Conservation (phyloP, 2,888 invertebrate genomes). For the Caenorhabditis becei region DNA sequence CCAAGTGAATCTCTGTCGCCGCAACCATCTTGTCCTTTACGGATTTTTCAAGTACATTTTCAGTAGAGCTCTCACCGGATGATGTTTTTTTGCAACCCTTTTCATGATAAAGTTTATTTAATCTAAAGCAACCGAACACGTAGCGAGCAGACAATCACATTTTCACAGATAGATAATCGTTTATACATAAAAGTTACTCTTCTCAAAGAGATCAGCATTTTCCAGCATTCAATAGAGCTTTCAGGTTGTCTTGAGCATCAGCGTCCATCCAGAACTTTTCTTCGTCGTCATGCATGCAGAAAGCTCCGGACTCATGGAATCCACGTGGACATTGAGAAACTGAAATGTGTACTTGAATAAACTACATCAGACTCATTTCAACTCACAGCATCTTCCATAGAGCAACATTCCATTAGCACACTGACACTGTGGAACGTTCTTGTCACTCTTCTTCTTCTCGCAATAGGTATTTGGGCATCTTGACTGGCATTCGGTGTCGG, state of each 20-base stretch:
- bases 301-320: constrained; percentile 77
- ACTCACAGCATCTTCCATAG: constrained; percentile 80
- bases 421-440: constrained; percentile 78
- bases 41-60: constrained; percentile 5
- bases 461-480: constrained; percentile 79
- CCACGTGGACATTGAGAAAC: constrained; percentile 78
- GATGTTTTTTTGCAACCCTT: neutral
- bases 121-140: neutral
- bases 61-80: constrained; percentile 1
- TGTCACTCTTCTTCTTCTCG: constrained; percentile 75
- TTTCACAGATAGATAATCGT: constrained; percentile 6
- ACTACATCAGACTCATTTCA: neutral
- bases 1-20: constrained; percentile 13
- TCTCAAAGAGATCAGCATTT: constrained; percentile 65
- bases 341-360: constrained; percentile 51
- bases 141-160: neutral
- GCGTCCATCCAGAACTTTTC: constrained; percentile 78
- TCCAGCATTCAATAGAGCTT: constrained; percentile 75
- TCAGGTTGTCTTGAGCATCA: constrained; percentile 76
- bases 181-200: constrained; percentile 28
- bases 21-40: neutral
- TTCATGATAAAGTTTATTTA: neutral
- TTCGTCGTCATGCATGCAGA: constrained; percentile 79
- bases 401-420: constrained; percentile 77
- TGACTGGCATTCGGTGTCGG: constrained; percentile 75